Base-by-base conservation (phyloP, 2,113 vertebrate species). In the Erinaceus europaeus region DNA sequence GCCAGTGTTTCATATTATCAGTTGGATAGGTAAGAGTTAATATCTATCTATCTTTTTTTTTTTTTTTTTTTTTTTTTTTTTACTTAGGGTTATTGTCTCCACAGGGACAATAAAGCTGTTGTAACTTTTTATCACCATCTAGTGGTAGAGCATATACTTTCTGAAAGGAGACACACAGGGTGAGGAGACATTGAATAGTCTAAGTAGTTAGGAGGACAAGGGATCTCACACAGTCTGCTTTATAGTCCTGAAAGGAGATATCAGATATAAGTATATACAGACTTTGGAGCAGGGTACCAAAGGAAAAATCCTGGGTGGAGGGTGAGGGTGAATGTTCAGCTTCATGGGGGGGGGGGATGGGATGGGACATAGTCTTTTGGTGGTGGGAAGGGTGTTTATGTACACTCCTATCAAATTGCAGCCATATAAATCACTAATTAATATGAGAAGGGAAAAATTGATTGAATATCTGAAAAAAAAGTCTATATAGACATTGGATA, bases 71-170 rank as follows among this genome's bases (percentile, higher is more conserved):
- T 53, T 50, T 36, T 61, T 64, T 4, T 34, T n/a, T 46, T 11
- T 57, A 57, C 27, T 81, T 61, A 76, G 21, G 21, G 11, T 52
- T 44, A 50, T 57, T 62, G 18, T 72, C 32, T 72, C 36, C 34
- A 40, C 5, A 20, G 67, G 67, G 50, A 79, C 50, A 81, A 18
- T 38, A 14, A 29, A 15, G 48, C 38, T 85, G 78, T 29, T 59
- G 13, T 38, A 91, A 81, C 27, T 93, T 89, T 68, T 48, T 86
- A 55, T 62, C 93, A 77, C 90, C 93, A 93, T 62, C 90, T 88
- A 92, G 72, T 94, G 90, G 67, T 38, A 86, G 93, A 93, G 90
- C 50, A 90, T 59, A 79, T 86, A 75, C 40, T 44, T 77, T n/a
- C 40, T 40, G 29, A 40, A 73, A 59, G 42, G 36, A 65, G 32